phyloP scores from a whole-genome alignment of 2,797 vertebrate species.

The Sebastiscus albofasciatus region DNA sequence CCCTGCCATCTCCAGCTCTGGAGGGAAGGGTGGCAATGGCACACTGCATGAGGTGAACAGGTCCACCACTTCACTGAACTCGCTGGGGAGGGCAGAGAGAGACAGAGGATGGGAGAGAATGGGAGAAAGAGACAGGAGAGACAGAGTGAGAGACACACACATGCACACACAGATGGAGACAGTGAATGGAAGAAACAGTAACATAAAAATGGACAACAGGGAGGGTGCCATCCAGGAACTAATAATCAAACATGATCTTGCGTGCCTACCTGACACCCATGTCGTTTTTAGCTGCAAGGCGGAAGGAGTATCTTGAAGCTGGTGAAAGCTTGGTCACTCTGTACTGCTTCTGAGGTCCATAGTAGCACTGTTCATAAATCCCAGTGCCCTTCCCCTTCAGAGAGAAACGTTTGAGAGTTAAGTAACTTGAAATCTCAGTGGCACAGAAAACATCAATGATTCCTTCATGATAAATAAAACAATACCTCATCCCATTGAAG shows the following conservation, averaged over 20 bases:
- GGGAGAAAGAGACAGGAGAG: constrained; percentile 43
- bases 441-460: not conserved
- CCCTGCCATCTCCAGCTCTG: constrained; percentile 90
- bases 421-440: not conserved
- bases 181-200: constrained; percentile 52
- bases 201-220: constrained; percentile 56
- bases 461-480: not conserved
- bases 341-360: constrained; percentile 94
- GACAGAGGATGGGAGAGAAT: constrained; percentile 52
- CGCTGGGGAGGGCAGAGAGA: constrained; percentile 82
- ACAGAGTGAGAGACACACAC: constrained; percentile 51
- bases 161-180: constrained; percentile 46
- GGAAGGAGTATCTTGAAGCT: constrained; percentile 95
- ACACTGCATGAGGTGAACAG: constrained; percentile 98
- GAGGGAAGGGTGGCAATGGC: constrained; percentile 91
- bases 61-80: constrained; percentile 94
- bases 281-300: constrained; percentile 96
- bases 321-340: constrained; percentile 94
- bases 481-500: constrained; percentile 98
- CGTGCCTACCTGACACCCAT: constrained; percentile 91
- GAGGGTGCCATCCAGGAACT: constrained; percentile 14
- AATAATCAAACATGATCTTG: not conserved
- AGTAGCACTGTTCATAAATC: constrained; percentile 93
- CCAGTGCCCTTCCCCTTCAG: constrained; percentile 91
- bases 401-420: constrained; percentile 31